These are phyloP conservation scores for Tribolium madens DNA, from an alignment of 1,140 invertebrate genomes.

Conservation along the genomic window DNA sequence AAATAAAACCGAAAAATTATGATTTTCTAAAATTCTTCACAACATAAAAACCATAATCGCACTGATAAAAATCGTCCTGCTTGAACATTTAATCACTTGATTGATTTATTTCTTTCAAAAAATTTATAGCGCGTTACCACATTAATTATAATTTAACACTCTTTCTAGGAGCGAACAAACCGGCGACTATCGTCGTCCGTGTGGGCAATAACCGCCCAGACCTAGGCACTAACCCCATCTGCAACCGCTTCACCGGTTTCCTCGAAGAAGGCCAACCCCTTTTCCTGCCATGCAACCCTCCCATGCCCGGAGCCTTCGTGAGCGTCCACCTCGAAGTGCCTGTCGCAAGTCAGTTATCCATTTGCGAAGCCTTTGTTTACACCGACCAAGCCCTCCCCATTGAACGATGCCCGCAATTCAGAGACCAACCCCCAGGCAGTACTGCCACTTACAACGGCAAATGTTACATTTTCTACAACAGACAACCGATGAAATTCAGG, in stretches of 20 bases:
- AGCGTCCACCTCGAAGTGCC: conserved; percentile 89
- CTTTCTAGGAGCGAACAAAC: conserved; percentile 72
- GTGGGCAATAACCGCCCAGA: conserved; percentile 96
- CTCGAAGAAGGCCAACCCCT: conserved; percentile 91
- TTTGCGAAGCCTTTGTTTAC: conserved; percentile 96
- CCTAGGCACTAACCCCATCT: conserved; percentile 91
- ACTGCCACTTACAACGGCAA: conserved; percentile 96
- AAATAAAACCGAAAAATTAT: no score
- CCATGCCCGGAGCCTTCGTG: conserved; percentile 95
- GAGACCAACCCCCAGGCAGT: conserved; percentile 91
- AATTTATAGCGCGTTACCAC: neutral
- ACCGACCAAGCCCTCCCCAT: conserved; percentile 95
- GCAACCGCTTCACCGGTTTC: conserved; percentile 88
- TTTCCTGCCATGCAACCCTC: conserved; percentile 93
- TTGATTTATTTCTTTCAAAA: neutral
- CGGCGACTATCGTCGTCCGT: conserved; percentile 88
- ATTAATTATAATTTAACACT: neutral
- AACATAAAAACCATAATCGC: neutral
- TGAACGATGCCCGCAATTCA: conserved; percentile 91
- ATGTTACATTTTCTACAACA: conserved; percentile 95
- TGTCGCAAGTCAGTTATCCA: conserved; percentile 80
- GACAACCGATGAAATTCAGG: conserved; percentile 84
- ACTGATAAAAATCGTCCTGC: neutral
- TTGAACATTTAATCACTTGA: neutral
- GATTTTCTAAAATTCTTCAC: neutral